These are phyloP conservation scores for Microctonus hyperodae DNA, from an alignment of 2,888 invertebrate genomes.

Conservation along the genomic window DNA sequence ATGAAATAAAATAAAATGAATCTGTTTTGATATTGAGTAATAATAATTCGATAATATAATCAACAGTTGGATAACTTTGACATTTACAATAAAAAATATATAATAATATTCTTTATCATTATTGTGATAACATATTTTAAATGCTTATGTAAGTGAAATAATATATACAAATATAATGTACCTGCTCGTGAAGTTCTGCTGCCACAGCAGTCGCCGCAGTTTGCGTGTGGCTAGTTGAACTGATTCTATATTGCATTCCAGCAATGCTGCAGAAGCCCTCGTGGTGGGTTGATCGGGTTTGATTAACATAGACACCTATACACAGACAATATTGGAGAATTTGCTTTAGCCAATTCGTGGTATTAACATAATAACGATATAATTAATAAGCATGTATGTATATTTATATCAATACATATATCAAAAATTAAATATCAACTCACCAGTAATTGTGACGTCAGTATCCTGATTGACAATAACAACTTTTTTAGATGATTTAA, in stretches of 20 bases:
- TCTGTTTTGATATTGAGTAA: not conserved
- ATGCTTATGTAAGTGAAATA: not conserved
- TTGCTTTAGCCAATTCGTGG: constrained; percentile 9
- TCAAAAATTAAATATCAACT: constrained; percentile 26
- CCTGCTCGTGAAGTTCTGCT: constrained; percentile 65
- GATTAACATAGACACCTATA: constrained; percentile 76
- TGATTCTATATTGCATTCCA: constrained; percentile 87
- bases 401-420: not conserved
- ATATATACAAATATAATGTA: constrained; percentile 34
- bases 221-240: constrained; percentile 85
- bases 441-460: constrained; percentile 83
- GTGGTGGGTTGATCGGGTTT: constrained; percentile 77
- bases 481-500: constrained; percentile 65
- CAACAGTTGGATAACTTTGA: not conserved
- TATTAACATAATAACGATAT: not conserved
- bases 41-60: not conserved
- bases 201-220: constrained; percentile 84
- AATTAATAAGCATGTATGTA: not conserved
- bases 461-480: constrained; percentile 87
- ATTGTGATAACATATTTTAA: not conserved
- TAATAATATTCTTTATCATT: constrained; percentile 10
- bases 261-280: constrained; percentile 86
- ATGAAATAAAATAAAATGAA: not conserved
- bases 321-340: constrained; percentile 26
- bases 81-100: constrained; percentile 8